Evolutionary conservation across 2,113 vertebrate genomes (phyloP), one percentile per base, ranked within the genome.

Genomic region (Sitta europaea): DNA sequence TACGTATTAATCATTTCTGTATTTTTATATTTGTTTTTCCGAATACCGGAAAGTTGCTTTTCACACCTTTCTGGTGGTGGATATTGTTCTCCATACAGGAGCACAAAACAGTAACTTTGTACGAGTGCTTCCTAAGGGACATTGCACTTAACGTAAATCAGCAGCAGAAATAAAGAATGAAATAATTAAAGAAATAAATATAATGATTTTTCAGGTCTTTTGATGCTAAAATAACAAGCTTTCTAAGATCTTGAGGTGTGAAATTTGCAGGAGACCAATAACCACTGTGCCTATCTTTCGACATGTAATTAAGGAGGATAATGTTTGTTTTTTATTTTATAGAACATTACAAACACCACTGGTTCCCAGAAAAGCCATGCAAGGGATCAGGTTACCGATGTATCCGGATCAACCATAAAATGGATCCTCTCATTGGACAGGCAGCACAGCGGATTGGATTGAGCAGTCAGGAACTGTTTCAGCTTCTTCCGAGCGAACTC

Each of bases 351-450:
- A 99, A 99, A 98, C 99, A 99, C 97, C 99, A 99, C 98, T 99
- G 99, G 99, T 99, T 99, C 98, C 99, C 99, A 94, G 99, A 99
- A 97, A 99, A 98, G 97, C 99, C 99, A 31, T 99, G 99, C 98
- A 99, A 99, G 97, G 99, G 99, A 91, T 99, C 99, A 38, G 99
- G 99, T 93, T 99, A 99, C 97, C 99, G 99, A 88, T 99, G 99
- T 97, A 99, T 99, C 97, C 99, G 99, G 87, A 99, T 99, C 98
- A 99, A 99, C 98, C 99, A 99, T 98, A 99, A 99, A 98, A 99
- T 99, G 99, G 99, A 99, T 98, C 99, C 99, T 59, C 98, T 99
- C 98, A 99, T 99, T 97, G 98, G 99, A 96, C 98, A 99, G 98
- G 99, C 99, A 14, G 99, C 99, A 65, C 99, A 99, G 97, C 99